Base-by-base conservation (phyloP, 2,888 invertebrate genomes). In the Calameuta filiformis region DNA sequence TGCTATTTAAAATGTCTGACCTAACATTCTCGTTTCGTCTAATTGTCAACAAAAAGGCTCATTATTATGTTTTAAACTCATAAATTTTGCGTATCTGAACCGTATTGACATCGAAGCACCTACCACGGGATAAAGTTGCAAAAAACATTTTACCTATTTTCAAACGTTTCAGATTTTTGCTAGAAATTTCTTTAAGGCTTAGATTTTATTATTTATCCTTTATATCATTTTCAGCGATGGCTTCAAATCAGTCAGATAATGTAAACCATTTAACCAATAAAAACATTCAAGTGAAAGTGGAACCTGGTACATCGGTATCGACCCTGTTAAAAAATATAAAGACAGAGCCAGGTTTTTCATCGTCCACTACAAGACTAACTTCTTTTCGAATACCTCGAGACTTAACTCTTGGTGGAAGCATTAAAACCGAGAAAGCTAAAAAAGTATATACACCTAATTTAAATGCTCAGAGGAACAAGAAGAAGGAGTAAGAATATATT, bases 371-470 rank as follows among this genome's bases (percentile, higher is more conserved):
- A 0, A 87, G 91, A 69, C 81, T 92, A 73, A 88, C 90, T 69
- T 91, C 92, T 23, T 91, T 90, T 77, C 85, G 89, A 73, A 79
- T 87, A 31, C 90, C 91, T 30, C 86, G 92, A 68, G 91, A 92
- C 81, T 86, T 91, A 73, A 91, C 91, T 4, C 83, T 92, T n/a
- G 90, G 91, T 68, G 91, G 89, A 34, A 89, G 85, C 76, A 78
- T 88, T 23, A 90, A 89, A 78, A 82, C 83, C 75, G 90, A 91
- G 73, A 91, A 89, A 79, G 79, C 88, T 1, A 91, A 89, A 77
- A 91, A 89, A 82, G 76, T 89, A 6, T 91, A 90, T 73, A 86
- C 83, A 4, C 92, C 92, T 40, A 92, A 92, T 82, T 77, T 91
- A 37, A 91, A 91, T 85, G 90, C 87, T n/a, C 90, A 90, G 75